These are phyloP conservation scores for Rhabditoides inermis DNA, from an alignment of 2,888 invertebrate genomes.

Conservation along the genomic window DNA sequence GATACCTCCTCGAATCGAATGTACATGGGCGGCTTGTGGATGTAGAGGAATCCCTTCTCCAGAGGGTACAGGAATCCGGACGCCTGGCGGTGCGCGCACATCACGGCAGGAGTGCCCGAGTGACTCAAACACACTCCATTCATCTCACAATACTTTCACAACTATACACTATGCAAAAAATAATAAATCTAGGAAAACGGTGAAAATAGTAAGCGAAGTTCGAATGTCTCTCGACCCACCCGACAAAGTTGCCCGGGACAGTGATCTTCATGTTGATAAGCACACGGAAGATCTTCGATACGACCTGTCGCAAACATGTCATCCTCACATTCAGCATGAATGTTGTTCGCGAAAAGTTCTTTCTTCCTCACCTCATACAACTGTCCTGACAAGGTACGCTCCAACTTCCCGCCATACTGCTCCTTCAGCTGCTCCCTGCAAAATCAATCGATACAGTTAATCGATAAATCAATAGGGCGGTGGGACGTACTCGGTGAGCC, in stretches of 20 bases:
- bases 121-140: slow-evolving; percentile 28
- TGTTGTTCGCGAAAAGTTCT: too few species aligned
- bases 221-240: slow-evolving; percentile 59
- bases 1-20: slow-evolving; percentile 85
- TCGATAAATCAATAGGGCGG: too few species aligned
- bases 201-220: background rate
- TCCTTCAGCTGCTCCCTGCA: slow-evolving; percentile 76
- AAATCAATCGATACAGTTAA: too few species aligned
- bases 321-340: too few species aligned
- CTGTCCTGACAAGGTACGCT: slow-evolving; percentile 80
- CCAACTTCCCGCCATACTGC: slow-evolving; percentile 83
- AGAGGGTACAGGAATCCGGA: slow-evolving; percentile 93
- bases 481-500: slow-evolving; percentile 79
- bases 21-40: slow-evolving; percentile 95
- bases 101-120: slow-evolving; percentile 72
- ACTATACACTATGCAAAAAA: too few species aligned
- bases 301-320: too few species aligned
- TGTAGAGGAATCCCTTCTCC: slow-evolving; percentile 89
- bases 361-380: too few species aligned
- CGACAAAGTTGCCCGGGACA: slow-evolving; percentile 81
- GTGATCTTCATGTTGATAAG: slow-evolving; percentile 87
- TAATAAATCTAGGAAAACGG: background rate
- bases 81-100: slow-evolving; percentile 94
- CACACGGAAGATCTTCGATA: slow-evolving; percentile 91
- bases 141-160: too few species aligned